Evolutionary conservation across 2,888 invertebrate genomes (phyloP), one percentile per base, ranked within the genome.

Genomic region (Tillus elongatus): DNA sequence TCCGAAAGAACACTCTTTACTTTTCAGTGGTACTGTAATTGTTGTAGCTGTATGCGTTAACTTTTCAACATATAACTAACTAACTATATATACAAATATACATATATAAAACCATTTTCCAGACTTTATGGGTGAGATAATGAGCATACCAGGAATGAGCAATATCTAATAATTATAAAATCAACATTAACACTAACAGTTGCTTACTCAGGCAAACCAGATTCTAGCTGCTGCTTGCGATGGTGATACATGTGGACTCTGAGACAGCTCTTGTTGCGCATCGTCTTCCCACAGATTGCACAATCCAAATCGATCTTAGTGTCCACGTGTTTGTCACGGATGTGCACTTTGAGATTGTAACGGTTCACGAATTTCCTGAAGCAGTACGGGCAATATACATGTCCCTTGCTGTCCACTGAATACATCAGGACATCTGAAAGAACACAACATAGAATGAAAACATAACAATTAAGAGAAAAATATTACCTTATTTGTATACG

Each of bases 311-410:
- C 74, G 13, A 75, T 77, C 52, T 77, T 74, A 45, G 73, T 71
- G 6, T 75, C 75, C 52, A 79, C 79, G 57, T 82, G 82, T 54
- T 80, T 80, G 61, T 81, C 81, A 15, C 79, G 69, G 31, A 81
- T 75, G 56, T 82, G 81, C 26, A 81, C 74, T 60, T 81, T 81
- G 54, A 82, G 64, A 61, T 81, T 82, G 67, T 76, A 77, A 3
- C 77, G 72, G 60, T 77, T 77, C 37, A 74, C 76, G 59, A 77
- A 77, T 63, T 72, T 73, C 50, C 75, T 68, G 52, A 73, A 73
- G 58, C 77, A 77, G 43, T 72, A 72, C 0, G 74, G 74, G 52
- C 77, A 77, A 54, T 73, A 74, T n/a, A 75, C 75, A 41, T 73
- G 73, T 15, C 70, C 70, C 46, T 63, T 64, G 40, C 54, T 50